phyloP scores from a whole-genome alignment of 1,140 invertebrate genomes.

The Sminthurinus signatus region DNA sequence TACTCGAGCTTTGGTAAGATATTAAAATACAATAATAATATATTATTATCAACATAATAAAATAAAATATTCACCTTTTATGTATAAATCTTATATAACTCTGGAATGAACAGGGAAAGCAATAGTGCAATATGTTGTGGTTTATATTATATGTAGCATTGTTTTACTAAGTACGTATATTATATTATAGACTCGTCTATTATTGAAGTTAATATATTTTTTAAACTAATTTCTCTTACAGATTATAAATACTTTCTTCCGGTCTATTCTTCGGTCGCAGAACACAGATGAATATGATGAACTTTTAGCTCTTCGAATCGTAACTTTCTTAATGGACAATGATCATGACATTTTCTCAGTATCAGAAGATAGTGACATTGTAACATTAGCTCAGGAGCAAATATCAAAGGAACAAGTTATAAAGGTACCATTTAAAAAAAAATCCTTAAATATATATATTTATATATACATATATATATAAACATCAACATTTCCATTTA shows the following conservation, averaged over 20 bases:
- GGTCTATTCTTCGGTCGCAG: slow-evolving; percentile 13
- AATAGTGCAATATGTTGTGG: not conserved
- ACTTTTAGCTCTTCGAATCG: slow-evolving; percentile 32
- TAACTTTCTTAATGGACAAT: slow-evolving; percentile 40
- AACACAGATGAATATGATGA: slow-evolving; percentile 34
- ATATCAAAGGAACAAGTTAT: slow-evolving; percentile 32
- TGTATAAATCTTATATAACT: not conserved
- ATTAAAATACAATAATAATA: too few relatives aligned
- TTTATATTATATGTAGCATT: not conserved
- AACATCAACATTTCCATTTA: not conserved
- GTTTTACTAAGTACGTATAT: not conserved
- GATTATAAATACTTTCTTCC: slow-evolving; percentile 37
- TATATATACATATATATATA: too few relatives aligned
- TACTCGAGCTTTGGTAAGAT: slow-evolving; percentile 31
- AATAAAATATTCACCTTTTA: too few relatives aligned
- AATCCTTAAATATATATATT: too few relatives aligned
- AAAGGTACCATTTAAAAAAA: slow-evolving; percentile 9
- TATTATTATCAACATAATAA: too few relatives aligned
- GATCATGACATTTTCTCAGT: slow-evolving; percentile 32
- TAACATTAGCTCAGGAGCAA: slow-evolving; percentile 17
- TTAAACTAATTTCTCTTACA: too few relatives aligned
- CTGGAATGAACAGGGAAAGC: not conserved
- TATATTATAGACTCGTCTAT: too few relatives aligned
- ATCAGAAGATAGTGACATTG: slow-evolving; percentile 21
- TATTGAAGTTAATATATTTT: too few relatives aligned